Percentiles rank a stretch among this genome's conserved stretches.
These are phyloP conservation scores for Blera fallax DNA, from an alignment of 2,888 invertebrate species.

Conservation along the genomic window DNA sequence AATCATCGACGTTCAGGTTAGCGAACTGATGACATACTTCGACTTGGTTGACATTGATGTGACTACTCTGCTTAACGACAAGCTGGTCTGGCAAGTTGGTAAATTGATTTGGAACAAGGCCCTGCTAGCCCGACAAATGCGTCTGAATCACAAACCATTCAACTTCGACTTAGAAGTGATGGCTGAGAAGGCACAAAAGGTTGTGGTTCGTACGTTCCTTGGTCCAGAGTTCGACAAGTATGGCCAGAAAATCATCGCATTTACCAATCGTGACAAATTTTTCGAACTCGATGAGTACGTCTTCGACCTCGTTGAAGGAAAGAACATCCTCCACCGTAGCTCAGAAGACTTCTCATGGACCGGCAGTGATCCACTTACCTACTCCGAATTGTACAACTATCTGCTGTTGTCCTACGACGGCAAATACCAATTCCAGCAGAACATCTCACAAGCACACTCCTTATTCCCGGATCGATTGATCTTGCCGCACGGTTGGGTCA, in stretches of 20 bases:
- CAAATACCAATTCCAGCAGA: neutral
- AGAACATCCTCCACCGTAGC: constrained; percentile 78
- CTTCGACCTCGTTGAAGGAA: constrained; percentile 84
- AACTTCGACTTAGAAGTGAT: constrained; percentile 84
- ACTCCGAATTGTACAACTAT: constrained; percentile 82
- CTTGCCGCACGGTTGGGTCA: neutral
- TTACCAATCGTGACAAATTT: constrained; percentile 85
- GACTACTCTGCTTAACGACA: constrained; percentile 78
- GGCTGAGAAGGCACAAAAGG: constrained; percentile 84
- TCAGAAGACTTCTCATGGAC: constrained; percentile 80
- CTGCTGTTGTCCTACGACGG: constrained; percentile 73
- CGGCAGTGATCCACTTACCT: constrained; percentile 84
- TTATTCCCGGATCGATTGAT: neutral
- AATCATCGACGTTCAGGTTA: constrained; percentile 85
- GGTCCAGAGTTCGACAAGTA: constrained; percentile 86
- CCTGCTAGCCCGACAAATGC: constrained; percentile 85
- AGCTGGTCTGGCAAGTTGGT: constrained; percentile 76
- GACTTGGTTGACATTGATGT: constrained; percentile 86
- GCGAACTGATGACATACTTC: constrained; percentile 87
- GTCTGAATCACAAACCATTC: constrained; percentile 88
- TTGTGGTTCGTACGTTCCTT: constrained; percentile 85
- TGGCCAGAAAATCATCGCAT: constrained; percentile 83
- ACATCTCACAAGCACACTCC: neutral
- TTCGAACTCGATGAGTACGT: constrained; percentile 86
- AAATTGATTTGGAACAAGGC: constrained; percentile 81